Conservation (phyloP, 2,888 invertebrate species). For the Muscina levida region DNA sequence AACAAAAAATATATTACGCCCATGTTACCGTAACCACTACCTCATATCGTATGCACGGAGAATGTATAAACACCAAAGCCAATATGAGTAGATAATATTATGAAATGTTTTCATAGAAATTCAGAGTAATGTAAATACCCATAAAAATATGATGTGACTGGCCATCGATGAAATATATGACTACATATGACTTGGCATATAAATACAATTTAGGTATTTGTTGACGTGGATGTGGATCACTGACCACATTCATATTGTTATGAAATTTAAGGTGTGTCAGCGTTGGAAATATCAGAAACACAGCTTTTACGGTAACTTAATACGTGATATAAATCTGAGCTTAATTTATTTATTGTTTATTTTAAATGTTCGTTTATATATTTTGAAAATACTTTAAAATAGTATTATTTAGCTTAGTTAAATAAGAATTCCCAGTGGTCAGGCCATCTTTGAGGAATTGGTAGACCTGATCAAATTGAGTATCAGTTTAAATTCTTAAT, state of each 20-base stretch:
- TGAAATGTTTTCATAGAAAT: conserved; percentile 12
- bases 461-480: too few species aligned
- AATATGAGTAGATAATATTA: background rate
- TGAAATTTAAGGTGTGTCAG: conserved; percentile 14
- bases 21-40: conserved; percentile 16
- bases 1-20: conserved; percentile 18
- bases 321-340: background rate
- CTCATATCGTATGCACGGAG: background rate
- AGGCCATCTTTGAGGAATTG: too few species aligned
- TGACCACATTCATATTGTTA: background rate
- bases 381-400: too few species aligned
- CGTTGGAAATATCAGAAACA: background rate
- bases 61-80: conserved; percentile 17
- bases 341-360: conserved; percentile 10
- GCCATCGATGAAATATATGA: too few species aligned
- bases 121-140: background rate
- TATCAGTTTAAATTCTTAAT: too few species aligned
- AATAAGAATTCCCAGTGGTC: too few species aligned
- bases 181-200: conserved; percentile 17
- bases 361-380: too few species aligned
- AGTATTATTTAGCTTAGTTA: too few species aligned
- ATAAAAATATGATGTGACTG: too few species aligned
- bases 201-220: background rate
- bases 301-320: background rate
- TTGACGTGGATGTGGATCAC: background rate